phyloP scores from a whole-genome alignment of 1,140 invertebrate genomes.

The Pinna nobilis region DNA sequence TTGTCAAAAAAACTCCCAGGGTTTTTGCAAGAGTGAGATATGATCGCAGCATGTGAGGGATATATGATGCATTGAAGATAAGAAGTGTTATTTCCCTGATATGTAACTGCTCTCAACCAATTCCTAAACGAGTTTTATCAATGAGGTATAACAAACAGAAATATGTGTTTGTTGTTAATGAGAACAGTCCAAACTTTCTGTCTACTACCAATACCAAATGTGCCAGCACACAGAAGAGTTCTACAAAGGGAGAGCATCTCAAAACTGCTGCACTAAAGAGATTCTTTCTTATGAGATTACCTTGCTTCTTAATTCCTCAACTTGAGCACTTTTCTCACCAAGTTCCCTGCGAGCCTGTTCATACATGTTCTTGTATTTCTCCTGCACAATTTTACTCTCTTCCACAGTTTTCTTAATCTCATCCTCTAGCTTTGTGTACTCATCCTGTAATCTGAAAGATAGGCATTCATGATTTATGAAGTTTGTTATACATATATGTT shows the following conservation, averaged over 20 bases:
- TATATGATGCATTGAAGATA: no score
- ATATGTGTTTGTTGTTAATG: neutral
- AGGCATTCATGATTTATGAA: neutral
- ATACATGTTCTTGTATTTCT: constrained; percentile 71
- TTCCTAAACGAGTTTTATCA: no score
- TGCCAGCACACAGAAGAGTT: no score
- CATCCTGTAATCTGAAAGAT: constrained; percentile 67
- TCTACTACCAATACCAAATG: neutral
- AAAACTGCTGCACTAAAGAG: no score
- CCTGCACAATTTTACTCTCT: constrained; percentile 70
- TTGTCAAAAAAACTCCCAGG: no score
- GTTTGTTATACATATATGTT: neutral
- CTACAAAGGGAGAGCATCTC: no score
- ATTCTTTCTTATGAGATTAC: constrained; percentile 54
- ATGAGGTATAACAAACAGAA: neutral
- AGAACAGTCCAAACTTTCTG: no score
- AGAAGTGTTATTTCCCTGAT: no score
- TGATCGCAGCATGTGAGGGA: no score
- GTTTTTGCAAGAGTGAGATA: no score
- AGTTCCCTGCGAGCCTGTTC: constrained; percentile 65
- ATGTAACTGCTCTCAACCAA: no score
- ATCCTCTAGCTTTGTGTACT: constrained; percentile 63
- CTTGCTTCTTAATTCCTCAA: constrained; percentile 67
- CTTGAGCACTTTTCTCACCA: constrained; percentile 51
- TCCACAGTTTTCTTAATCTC: constrained; percentile 69